phyloP scores from a whole-genome alignment of 2,113 vertebrate species.

The Prochilodus magdalenae region DNA sequence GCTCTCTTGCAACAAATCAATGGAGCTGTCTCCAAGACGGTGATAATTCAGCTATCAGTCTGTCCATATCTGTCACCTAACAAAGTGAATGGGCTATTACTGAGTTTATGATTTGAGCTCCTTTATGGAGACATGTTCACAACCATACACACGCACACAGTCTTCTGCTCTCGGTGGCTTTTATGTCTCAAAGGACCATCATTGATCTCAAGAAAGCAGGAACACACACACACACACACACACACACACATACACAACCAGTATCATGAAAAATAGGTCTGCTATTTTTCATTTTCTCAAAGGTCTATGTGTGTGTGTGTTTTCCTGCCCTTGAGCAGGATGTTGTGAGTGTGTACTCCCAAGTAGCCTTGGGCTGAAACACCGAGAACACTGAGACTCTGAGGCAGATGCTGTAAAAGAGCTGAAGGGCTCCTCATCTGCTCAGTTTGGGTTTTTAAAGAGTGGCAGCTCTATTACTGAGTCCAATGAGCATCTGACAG shows the following conservation, averaged over 20 bases:
- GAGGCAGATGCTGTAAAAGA: slow-evolving; percentile 45
- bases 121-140: slow-evolving; percentile 24
- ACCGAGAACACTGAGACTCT: slow-evolving; percentile 26
- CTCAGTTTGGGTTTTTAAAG: slow-evolving; percentile 12
- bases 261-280: slow-evolving; percentile 9
- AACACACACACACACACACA: slow-evolving; percentile 17
- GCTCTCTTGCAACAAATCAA: neutral
- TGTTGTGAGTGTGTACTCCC: slow-evolving; percentile 42
- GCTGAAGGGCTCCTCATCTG: slow-evolving; percentile 32
- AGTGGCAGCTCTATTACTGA: slow-evolving; percentile 6
- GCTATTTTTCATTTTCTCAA: slow-evolving; percentile 22
- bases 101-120: slow-evolving; percentile 37
- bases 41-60: slow-evolving; percentile 39
- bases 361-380: slow-evolving; percentile 44
- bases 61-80: slow-evolving; percentile 42
- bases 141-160: neutral
- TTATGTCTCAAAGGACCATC: slow-evolving; percentile 35
- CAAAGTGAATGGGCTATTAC: slow-evolving; percentile 30
- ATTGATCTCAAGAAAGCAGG: slow-evolving; percentile 24
- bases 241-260: slow-evolving; percentile 5
- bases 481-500: slow-evolving; percentile 24
- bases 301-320: slow-evolving; percentile 12
- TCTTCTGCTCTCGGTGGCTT: slow-evolving; percentile 13
- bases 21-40: slow-evolving; percentile 2
- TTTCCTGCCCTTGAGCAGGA: slow-evolving; percentile 36